A percentile compares a stretch with the other conserved stretches of the same genome.
These are phyloP conservation scores for Kryptopterus vitreolus DNA, from an alignment of 2,797 vertebrate species.

Conservation along the genomic window DNA sequence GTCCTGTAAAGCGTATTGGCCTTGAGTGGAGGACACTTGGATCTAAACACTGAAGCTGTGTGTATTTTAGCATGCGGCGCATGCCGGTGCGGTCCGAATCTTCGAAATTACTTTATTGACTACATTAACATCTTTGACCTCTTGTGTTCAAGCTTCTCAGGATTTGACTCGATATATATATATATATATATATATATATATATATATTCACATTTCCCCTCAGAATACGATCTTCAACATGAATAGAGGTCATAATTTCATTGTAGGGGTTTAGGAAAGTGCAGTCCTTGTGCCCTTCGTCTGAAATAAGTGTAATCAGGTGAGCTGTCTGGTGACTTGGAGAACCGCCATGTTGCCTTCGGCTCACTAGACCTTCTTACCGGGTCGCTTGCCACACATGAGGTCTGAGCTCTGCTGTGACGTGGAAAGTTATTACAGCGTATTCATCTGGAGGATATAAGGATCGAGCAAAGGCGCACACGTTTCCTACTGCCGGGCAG, in stretches of 20 bases:
- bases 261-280: neutral
- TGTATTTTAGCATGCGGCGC: neutral
- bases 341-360: neutral
- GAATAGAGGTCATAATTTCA: neutral
- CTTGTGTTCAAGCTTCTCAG: neutral
- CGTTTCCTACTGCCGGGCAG: slow-evolving; percentile 3
- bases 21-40: neutral
- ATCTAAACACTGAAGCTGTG: neutral
- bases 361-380: neutral
- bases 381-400: neutral
- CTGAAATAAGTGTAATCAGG: neutral
- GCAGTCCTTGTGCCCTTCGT: neutral
- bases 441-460: slow-evolving; percentile 14
- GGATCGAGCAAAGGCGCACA: neutral
- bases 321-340: slow-evolving; percentile 15
- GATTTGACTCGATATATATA: neutral
- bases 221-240: neutral
- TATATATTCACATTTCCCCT: slow-evolving; percentile 3
- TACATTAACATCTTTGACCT: neutral
- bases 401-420: no score
- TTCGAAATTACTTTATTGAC: slow-evolving; percentile 1
- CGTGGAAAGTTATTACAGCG: neutral
- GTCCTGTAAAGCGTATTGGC: neutral
- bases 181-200: no score
- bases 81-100: neutral